phyloP scores from a whole-genome alignment of 2,888 invertebrate genomes.

The Sthenelais limicola region DNA sequence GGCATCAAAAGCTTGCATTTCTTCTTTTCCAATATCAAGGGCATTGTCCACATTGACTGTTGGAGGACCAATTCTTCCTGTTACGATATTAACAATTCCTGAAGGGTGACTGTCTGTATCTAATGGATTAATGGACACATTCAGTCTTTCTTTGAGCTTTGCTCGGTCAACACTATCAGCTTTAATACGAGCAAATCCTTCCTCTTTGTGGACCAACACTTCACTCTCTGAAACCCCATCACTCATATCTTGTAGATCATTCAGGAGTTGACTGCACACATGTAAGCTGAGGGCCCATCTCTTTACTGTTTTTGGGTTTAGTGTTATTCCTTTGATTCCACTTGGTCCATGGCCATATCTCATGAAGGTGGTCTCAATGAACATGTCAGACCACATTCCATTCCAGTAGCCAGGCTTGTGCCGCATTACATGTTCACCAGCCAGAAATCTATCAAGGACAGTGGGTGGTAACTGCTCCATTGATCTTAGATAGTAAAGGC shows the following conservation, averaged over 20 bases:
- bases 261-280: slow-evolving; percentile 42
- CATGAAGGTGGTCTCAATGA: slow-evolving; percentile 57
- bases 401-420: slow-evolving; percentile 38
- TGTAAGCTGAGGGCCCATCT: slow-evolving; percentile 54
- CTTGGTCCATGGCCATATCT: slow-evolving; percentile 54
- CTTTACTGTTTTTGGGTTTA: slow-evolving; percentile 51
- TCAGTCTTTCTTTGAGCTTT: slow-evolving; percentile 39
- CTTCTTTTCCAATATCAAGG: slow-evolving; percentile 16
- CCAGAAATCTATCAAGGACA: slow-evolving; percentile 45
- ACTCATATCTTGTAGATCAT: slow-evolving; percentile 28
- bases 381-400: slow-evolving; percentile 54
- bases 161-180: slow-evolving; percentile 46
- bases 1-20: slow-evolving; percentile 22
- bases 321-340: slow-evolving; percentile 54
- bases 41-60: slow-evolving; percentile 37
- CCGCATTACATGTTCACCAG: slow-evolving; percentile 53
- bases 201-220: slow-evolving; percentile 49
- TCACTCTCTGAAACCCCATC: neutral
- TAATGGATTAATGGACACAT: slow-evolving; percentile 42
- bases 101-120: slow-evolving; percentile 34
- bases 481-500: slow-evolving; percentile 51
- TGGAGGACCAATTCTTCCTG: slow-evolving; percentile 31
- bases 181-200: slow-evolving; percentile 36
- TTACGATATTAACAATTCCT: slow-evolving; percentile 33
- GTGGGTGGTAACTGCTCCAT: slow-evolving; percentile 47